Base-by-base conservation (phyloP, 2,797 vertebrate species). In the Phoeniculus purpureus region DNA sequence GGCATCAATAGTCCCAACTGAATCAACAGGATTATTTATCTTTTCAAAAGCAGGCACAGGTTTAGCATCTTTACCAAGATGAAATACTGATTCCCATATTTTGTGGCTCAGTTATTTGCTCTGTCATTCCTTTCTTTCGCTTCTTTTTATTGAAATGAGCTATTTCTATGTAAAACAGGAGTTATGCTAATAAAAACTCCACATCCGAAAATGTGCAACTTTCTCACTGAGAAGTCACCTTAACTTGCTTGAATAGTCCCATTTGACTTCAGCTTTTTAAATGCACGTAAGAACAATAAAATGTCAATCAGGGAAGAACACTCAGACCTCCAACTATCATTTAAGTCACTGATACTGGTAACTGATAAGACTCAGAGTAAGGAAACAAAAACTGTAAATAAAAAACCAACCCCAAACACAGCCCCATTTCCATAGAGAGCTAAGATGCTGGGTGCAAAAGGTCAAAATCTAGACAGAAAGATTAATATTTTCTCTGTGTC, bases 401-500 rank as follows among this genome's bases (percentile, higher is more conserved):
- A 86, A 84, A 59, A 66, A 80, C 65, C 54, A 48, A 12, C 48
- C 20, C 48, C 17, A 77, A 94, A 90, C 60, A 89, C 40, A 77
- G 87, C n/a, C 60, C 83, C 52, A 85, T 94, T 96, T 97, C 93
- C 87, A 95, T 94, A 97, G 96, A 31, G 43, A 94, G 76, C 59
- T 95, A 95, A 93, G 82, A 90, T 89, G 52, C 75, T 61, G 72
- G 94, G 96, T 96, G 93, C 96, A 96, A 98, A 97, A 97, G 97
- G 97, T 98, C 95, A 97, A 93, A 93, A 96, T 94, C 95, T 96
- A 96, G 97, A 97, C 97, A 96, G 95, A 94, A 92, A 77, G 97
- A 98, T 98, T 97, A 97, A 98, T 98, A 95, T 97, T 96, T 97
- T 95, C 91, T 97, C 93, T 76, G 87, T 96, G 95, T 95, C 94